Percentiles rank a stretch among this genome's conserved stretches.
These are phyloP conservation scores for Serilophus lunatus DNA, from an alignment of 2,113 vertebrate genomes.

Conservation along the genomic window DNA sequence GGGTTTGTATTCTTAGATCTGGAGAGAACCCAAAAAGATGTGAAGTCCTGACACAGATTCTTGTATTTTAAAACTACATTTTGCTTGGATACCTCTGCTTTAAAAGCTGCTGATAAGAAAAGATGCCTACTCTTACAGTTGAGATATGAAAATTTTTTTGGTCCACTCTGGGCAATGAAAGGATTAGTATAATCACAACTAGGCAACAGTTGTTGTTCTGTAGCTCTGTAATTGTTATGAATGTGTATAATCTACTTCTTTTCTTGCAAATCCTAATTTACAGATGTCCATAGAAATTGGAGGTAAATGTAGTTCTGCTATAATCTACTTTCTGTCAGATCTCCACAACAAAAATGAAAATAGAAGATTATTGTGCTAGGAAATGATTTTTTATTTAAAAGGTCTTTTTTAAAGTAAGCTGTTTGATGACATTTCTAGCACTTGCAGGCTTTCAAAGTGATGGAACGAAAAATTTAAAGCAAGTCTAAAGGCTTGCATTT, in stretches of 20 bases:
- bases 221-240: slow-evolving; percentile 50
- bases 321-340: slow-evolving; percentile 53
- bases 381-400: neutral
- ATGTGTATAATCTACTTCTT: slow-evolving; percentile 52
- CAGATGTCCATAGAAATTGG: slow-evolving; percentile 43
- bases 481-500: neutral
- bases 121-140: neutral
- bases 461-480: neutral
- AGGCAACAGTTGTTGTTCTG: slow-evolving; percentile 39
- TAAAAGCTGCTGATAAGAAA: neutral
- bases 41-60: neutral
- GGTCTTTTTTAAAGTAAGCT: neutral
- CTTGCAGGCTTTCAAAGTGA: neutral
- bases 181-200: slow-evolving; percentile 49
- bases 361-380: slow-evolving; percentile 37
- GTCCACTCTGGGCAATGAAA: neutral
- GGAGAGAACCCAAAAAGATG: neutral
- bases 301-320: slow-evolving; percentile 1
- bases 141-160: neutral
- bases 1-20: neutral
- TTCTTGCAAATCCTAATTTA: slow-evolving; percentile 63
- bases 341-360: slow-evolving; percentile 48
- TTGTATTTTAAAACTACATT: neutral
- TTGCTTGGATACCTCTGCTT: neutral
- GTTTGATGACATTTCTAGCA: slow-evolving; percentile 12